Evolutionary conservation across 1,140 invertebrate species (phyloP).

Genomic region (Brachionus plicatilis): DNA sequence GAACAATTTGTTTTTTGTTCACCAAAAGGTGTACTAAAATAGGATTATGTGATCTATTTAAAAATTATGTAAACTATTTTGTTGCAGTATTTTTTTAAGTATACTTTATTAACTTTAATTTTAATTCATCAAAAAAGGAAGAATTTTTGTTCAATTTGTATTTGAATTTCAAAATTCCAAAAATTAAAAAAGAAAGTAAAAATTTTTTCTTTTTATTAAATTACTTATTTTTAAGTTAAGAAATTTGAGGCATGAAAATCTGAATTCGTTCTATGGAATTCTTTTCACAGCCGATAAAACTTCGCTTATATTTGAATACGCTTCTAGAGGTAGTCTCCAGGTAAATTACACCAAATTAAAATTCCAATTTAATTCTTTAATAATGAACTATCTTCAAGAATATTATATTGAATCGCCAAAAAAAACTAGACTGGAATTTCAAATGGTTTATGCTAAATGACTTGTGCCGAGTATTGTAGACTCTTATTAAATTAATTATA

Average conservation of each 20-base stretch:
- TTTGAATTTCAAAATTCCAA: too few relatives aligned
- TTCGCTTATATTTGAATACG: constrained; percentile 72
- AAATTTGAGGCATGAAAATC: constrained; percentile 74
- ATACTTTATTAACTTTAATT: too few relatives aligned
- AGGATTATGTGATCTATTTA: too few relatives aligned
- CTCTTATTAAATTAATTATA: not conserved
- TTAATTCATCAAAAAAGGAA: too few relatives aligned
- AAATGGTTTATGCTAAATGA: constrained; percentile 82
- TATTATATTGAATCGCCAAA: constrained; percentile 82
- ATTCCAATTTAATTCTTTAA: too few relatives aligned
- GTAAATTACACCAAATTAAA: constrained; percentile 43
- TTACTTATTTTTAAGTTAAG: constrained; percentile 57
- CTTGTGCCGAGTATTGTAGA: constrained; percentile 67
- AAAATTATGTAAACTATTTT: too few relatives aligned
- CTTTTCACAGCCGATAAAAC: constrained; percentile 65
- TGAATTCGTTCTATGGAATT: constrained; percentile 74
- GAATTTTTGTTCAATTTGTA: too few relatives aligned
- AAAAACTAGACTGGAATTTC: constrained; percentile 90
- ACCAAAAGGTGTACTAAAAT: too few relatives aligned
- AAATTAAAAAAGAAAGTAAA: too few relatives aligned
- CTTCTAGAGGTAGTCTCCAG: constrained; percentile 73
- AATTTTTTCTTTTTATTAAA: not conserved
- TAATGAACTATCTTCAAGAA: constrained; percentile 57
- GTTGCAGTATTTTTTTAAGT: too few relatives aligned
- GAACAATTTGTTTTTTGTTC: too few relatives aligned